phyloP scores from a whole-genome alignment of 2,113 vertebrate genomes.

The Rhinoptilus africanus region DNA sequence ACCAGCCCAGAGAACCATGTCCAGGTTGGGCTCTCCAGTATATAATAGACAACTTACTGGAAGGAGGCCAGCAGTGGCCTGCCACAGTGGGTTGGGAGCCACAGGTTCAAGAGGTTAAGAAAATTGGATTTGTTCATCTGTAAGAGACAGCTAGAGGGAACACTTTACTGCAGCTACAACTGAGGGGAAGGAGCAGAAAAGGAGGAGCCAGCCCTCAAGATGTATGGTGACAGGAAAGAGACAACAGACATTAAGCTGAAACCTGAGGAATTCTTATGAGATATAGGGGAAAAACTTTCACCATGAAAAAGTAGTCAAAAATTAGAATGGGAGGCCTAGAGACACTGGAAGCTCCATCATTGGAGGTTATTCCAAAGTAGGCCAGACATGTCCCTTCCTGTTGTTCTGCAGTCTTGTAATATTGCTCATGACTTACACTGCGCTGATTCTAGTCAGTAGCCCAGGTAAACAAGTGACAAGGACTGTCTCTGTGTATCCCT shows the following conservation, averaged over 20 bases:
- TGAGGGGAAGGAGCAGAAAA: not conserved
- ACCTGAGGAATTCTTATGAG: not conserved
- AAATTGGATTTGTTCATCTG: not conserved
- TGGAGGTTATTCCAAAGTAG: not conserved
- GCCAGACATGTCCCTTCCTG: not conserved
- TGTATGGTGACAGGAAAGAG: not conserved
- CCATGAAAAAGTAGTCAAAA: not conserved
- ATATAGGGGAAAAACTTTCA: not conserved
- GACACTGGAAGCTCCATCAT: not conserved
- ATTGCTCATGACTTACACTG: not conserved
- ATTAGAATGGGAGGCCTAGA: not conserved
- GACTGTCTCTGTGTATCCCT: not conserved
- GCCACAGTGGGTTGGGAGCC: not conserved
- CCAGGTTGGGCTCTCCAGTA: not conserved
- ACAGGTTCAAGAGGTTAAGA: not conserved
- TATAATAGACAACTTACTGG: not conserved
- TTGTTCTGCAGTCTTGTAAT: not conserved
- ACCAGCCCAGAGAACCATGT: not conserved
- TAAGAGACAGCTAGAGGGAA: not conserved
- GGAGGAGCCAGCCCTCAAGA: not conserved
- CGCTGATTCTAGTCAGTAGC: not conserved
- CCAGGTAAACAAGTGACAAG: not conserved
- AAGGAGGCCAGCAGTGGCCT: not conserved
- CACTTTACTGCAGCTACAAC: not conserved
- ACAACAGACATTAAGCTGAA: fast-evolving